Percentiles rank a stretch among this genome's conserved stretches.
phyloP scores from a whole-genome alignment of 37 sponge, comb jelly and placozoan genomes.

The Ephydatia muelleri region DNA sequence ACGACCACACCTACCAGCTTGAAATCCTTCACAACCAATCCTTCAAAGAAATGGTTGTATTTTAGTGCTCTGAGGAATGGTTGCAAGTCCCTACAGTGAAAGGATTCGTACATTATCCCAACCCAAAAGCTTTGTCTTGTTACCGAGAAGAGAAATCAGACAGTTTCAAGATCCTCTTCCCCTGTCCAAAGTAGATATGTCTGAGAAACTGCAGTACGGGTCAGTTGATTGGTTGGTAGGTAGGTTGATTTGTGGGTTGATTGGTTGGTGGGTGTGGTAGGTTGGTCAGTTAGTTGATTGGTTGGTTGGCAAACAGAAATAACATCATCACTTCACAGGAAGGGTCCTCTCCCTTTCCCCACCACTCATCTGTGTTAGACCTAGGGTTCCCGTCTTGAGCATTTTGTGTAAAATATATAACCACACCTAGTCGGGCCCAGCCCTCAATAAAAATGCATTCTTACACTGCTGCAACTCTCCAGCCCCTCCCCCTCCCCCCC shows the following conservation, averaged over 20 bases:
- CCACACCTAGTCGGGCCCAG: too few relatives aligned
- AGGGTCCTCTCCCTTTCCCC: not conserved
- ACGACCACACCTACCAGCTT: constrained; percentile 23
- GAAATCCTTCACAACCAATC: constrained; percentile 32
- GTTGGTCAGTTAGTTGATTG: too few relatives aligned
- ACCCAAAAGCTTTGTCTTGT: too few relatives aligned
- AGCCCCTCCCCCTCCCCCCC: not conserved
- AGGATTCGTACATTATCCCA: not conserved
- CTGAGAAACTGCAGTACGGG: constrained; percentile 45
- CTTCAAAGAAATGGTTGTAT: constrained; percentile 77
- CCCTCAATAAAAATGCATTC: too few relatives aligned
- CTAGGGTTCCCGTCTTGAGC: too few relatives aligned
- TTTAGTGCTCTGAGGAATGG: constrained; percentile 68
- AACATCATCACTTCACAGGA: not conserved
- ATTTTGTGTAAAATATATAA: too few relatives aligned
- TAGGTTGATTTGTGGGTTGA: too few relatives aligned
- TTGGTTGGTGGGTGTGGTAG: too few relatives aligned
- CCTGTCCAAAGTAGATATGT: constrained; percentile 67
- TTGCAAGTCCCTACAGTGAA: constrained; percentile 46
- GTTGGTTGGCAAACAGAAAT: not conserved
- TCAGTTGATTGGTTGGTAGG: too few relatives aligned
- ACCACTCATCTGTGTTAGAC: too few relatives aligned
- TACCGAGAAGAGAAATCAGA: constrained; percentile 49
- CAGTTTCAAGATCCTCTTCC: constrained; percentile 60
- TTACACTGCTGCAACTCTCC: too few relatives aligned